Conservation (phyloP, 2,113 vertebrate species). For the Eurypyga helias region DNA sequence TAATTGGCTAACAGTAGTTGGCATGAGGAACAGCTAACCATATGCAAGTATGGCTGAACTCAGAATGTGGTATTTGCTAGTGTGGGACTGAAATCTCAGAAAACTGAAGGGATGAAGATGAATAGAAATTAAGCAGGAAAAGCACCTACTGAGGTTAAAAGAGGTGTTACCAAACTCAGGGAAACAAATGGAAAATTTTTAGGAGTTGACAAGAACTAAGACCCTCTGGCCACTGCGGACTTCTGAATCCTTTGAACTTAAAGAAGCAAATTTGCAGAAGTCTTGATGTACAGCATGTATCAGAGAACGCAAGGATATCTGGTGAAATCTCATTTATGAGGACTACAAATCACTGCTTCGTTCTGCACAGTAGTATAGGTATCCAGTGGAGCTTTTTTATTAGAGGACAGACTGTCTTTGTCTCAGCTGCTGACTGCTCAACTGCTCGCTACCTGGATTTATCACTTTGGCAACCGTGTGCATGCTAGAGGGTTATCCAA, state of each 20-base stretch:
- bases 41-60: background rate
- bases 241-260: background rate
- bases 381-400: background rate
- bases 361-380: background rate
- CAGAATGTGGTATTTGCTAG: background rate
- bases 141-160: background rate
- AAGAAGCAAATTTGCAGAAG: background rate
- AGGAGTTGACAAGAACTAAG: background rate
- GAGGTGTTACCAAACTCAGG: background rate
- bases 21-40: background rate
- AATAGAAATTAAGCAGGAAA: background rate
- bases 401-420: conserved; percentile 28
- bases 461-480: background rate
- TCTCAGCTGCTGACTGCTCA: conserved; percentile 13
- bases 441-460: background rate
- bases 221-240: background rate
- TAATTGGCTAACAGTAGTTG: background rate
- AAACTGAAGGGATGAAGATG: background rate
- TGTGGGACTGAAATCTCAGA: background rate
- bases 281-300: background rate
- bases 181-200: background rate
- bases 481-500: background rate
- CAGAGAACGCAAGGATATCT: background rate
- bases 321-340: background rate
- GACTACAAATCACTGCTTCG: background rate